A percentile compares a stretch with the other conserved stretches of the same genome.
Conservation (phyloP, 2,888 invertebrate genomes). For the Lymantria dispar region DNA sequence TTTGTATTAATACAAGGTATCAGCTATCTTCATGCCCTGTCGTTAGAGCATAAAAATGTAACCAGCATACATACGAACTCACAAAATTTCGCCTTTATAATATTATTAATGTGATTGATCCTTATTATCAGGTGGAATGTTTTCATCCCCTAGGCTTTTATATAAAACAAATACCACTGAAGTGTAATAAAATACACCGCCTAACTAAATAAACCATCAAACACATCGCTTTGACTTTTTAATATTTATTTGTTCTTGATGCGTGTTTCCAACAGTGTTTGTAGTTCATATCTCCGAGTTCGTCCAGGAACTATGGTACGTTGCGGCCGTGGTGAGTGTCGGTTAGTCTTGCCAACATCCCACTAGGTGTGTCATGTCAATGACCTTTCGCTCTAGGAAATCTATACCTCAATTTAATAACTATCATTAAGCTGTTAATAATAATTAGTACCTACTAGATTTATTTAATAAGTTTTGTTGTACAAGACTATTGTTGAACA, state of each 20-base stretch:
- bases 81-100: no score
- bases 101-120: no score
- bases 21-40: no score
- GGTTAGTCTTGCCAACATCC: slow-evolving; percentile 55
- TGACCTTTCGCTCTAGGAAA: slow-evolving; percentile 60
- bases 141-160: no score
- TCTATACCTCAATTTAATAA: slow-evolving; percentile 66
- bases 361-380: slow-evolving; percentile 62
- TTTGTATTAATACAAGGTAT: no score
- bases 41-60: no score
- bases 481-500: background rate
- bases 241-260: slow-evolving; percentile 20
- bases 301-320: slow-evolving; percentile 50
- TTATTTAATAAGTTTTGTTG: slow-evolving; percentile 5
- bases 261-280: slow-evolving; percentile 25
- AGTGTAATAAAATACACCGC: no score
- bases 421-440: slow-evolving; percentile 36
- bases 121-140: no score
- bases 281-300: slow-evolving; percentile 30
- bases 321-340: slow-evolving; percentile 19
- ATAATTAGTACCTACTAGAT: slow-evolving; percentile 7
- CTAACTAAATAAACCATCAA: no score
- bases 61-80: no score
- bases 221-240: background rate
- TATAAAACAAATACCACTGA: no score